Base-by-base conservation (phyloP, 2,888 invertebrate species). In the Cephus nigrinus region DNA sequence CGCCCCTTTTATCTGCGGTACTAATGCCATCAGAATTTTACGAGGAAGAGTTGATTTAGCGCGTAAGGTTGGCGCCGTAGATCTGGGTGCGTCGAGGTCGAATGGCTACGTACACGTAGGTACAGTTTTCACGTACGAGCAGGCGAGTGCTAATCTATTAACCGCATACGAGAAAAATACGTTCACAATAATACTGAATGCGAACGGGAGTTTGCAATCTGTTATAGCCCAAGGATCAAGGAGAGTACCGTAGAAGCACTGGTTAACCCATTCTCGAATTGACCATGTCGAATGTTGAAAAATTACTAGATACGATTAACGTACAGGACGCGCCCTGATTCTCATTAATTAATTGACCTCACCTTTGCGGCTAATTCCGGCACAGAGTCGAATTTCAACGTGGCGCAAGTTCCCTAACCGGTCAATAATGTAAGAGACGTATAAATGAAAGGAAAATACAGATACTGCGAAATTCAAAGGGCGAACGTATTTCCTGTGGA, bases 281-380 rank as follows among this genome's bases (percentile, higher is more conserved):
- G 55, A 23, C 55, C 55, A 23, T 23, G 9, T 55, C 9, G 55
- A 55, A 55, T 5, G 5, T 15, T 15, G 55, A 55, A 15, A 15
- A 55, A 55, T 55, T 55, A 23, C 5, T 9, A 5, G 55, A 55
- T 55, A 55, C 1, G 23, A 15, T 55, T 23, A 55, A 23, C 23
- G 55, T 31, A 69, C n/a, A 12, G 31, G 71, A 71, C 71, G 11
- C 71, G 30, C 71, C 71, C 71, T 33, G 71, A 71, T 71, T 33
- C 31, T 71, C 32, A 71, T 71, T 71, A 80, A 76, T 73, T 76
- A 80, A 78, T 73, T 68, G 55, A 55, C 15, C 55, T 23, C 55
- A 9, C 55, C 55, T 5, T 55, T 23, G 9, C 2, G 23, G 55
- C 55, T 55, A 23, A 55, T 55, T 55, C 55, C 55, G 23, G 23